Conservation (phyloP, 2,113 vertebrate species). For the Brachyhypopomus occidentalis region DNA sequence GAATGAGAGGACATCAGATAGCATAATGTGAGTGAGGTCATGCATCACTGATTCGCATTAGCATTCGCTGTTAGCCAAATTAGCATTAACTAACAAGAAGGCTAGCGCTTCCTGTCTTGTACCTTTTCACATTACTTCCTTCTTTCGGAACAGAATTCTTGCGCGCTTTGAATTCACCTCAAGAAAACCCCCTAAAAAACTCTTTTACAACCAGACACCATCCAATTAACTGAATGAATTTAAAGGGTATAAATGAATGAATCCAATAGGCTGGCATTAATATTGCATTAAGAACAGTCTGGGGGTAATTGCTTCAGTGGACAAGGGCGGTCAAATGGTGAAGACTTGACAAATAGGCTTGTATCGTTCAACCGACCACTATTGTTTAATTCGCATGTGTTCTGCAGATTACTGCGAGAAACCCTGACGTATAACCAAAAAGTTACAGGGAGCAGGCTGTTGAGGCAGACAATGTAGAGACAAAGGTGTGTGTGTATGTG, state of each 20-base stretch:
- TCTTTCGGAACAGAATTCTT: neutral
- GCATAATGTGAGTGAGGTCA: neutral
- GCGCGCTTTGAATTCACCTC: neutral
- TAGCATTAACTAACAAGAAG: neutral
- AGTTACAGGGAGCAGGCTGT: no score
- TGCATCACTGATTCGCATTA: no score
- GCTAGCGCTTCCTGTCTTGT: neutral
- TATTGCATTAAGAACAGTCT: constrained; percentile 32
- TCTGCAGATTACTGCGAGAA: neutral
- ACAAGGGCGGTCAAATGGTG: neutral
- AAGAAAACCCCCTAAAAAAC: constrained; percentile 7
- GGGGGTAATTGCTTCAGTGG: neutral
- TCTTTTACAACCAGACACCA: constrained; percentile 7
- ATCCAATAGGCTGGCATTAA: constrained; percentile 37
- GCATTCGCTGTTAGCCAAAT: neutral
- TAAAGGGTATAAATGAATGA: constrained; percentile 43
- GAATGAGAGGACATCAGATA: neutral
- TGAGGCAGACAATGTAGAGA: no score
- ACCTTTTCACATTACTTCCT: neutral
- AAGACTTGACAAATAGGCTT: neutral
- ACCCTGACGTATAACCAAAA: no score
- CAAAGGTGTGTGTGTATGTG: neutral
- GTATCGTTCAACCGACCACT: neutral
- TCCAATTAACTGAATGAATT: constrained; percentile 32
- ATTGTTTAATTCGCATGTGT: neutral